phyloP scores from a whole-genome alignment of 2,797 vertebrate genomes.

The Parotocinclus haroldoi region DNA sequence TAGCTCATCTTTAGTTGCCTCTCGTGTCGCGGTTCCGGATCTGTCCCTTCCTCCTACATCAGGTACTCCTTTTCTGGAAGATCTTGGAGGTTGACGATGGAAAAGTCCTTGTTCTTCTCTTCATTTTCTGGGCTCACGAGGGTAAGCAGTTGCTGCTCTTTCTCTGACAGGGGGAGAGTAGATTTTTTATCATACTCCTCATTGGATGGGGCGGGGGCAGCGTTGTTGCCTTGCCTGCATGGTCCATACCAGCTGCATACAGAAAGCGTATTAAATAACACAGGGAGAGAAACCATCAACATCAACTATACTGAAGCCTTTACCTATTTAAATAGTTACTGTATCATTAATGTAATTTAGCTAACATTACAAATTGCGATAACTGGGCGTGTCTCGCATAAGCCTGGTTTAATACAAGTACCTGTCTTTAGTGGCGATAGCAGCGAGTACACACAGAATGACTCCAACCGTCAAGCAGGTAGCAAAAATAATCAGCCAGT shows the following conservation, averaged over 20 bases:
- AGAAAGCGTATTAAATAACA: background rate
- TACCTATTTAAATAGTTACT: too few species aligned
- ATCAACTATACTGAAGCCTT: too few species aligned
- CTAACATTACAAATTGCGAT: too few species aligned
- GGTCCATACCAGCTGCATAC: slow-evolving; percentile 75
- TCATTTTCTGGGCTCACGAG: background rate
- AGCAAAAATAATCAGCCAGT: slow-evolving; percentile 68
- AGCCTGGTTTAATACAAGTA: slow-evolving; percentile 45
- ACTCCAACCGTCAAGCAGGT: slow-evolving; percentile 61
- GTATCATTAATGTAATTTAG: too few species aligned
- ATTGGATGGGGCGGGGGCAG: slow-evolving; percentile 60
- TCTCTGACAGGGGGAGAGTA: background rate
- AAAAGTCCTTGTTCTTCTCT: background rate
- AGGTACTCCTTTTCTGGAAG: background rate
- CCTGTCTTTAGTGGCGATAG: slow-evolving; percentile 71
- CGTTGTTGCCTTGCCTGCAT: slow-evolving; percentile 58
- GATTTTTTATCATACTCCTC: background rate
- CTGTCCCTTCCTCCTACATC: background rate
- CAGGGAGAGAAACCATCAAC: too few species aligned
- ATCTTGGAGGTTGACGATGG: background rate
- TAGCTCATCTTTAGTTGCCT: background rate
- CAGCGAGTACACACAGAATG: slow-evolving; percentile 58
- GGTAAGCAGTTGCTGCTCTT: background rate
- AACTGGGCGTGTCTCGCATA: too few species aligned
- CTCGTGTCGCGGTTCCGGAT: too few species aligned